These are phyloP conservation scores for Hypolimnas misippus DNA, from an alignment of 2,888 invertebrate genomes.

Conservation along the genomic window DNA sequence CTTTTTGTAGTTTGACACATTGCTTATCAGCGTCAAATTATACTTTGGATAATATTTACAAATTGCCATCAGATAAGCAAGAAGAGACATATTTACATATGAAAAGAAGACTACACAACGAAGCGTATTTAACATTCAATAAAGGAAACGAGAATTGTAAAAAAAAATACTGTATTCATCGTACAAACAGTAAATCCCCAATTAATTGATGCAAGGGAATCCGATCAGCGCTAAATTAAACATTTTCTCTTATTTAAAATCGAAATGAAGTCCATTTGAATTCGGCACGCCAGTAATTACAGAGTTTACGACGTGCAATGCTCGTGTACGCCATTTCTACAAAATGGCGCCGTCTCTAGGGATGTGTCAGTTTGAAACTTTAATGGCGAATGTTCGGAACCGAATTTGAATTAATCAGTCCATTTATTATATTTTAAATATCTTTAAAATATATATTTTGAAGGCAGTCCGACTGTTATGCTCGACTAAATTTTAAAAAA, in stretches of 20 bases:
- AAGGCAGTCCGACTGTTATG: too few relatives aligned
- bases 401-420: constrained; percentile 58
- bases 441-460: too few relatives aligned
- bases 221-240: constrained; percentile 78
- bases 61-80: too few relatives aligned
- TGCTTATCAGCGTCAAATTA: too few relatives aligned
- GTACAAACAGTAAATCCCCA: constrained; percentile 67
- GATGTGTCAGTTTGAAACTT: constrained; percentile 52
- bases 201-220: constrained; percentile 74
- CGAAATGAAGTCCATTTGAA: constrained; percentile 81
- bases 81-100: constrained; percentile 6
- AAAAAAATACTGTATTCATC: constrained; percentile 30
- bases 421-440: neutral
- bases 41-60: too few relatives aligned
- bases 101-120: constrained; percentile 22
- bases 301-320: constrained; percentile 82
- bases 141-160: constrained; percentile 22
- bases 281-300: constrained; percentile 78
- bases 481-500: too few relatives aligned
- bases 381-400: constrained; percentile 68
- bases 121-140: constrained; percentile 33
- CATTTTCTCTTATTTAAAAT: constrained; percentile 83
- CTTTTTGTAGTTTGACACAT: too few relatives aligned
- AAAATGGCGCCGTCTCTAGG: constrained; percentile 64
- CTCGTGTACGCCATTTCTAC: constrained; percentile 60